Evolutionary conservation across 2,797 vertebrate species (phyloP), one percentile per base, ranked within the genome.

Genomic region (Fratercula arctica): DNA sequence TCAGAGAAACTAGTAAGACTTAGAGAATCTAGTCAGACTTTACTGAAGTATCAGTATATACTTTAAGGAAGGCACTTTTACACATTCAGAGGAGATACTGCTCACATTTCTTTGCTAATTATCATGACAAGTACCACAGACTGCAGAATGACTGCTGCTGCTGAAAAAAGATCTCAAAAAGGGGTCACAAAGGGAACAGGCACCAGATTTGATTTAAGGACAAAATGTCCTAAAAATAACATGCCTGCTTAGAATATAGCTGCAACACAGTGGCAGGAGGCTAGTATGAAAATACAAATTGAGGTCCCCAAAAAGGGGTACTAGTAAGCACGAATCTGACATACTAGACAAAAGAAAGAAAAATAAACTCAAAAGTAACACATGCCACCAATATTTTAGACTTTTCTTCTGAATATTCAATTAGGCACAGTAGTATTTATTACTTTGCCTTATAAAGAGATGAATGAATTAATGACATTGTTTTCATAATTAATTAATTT

Each of bases 171-270:
- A 84, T 45, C 72, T 93, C 48, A 41, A 23, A 90, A 89, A 70
- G 33, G 19, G 74, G 54, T 89, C 89, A 87, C 23, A 67, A 61
- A 85, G 63, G 25, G 31, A 95, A 81, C 43, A 84, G 53, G 39
- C 79, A 91, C 59, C 91, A 82, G 70, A 78, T 81, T 56, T 78
- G 84, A 79, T 82, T 82, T 93, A 72, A 95, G 79, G 90, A 92
- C 46, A 95, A 79, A 96, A 91, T 45, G 35, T 74, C 66, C 72
- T 93, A 89, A 90, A 96, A 88, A 85, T 78, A 90, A 50, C 45
- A 45, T 14, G 50, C 29, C 74, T 82, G 17, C 46, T 9, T 67
- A 59, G 37, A 54, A 33, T 39, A 53, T 37, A 81, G 76, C 77
- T 85, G 64, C 45, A 67, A 43, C n/a, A 67, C 85, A 68, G 64